Percentiles rank a stretch among this genome's conserved stretches.
These are phyloP conservation scores for Oryctes rhinoceros DNA, from an alignment of 1,140 invertebrate species.

Conservation along the genomic window DNA sequence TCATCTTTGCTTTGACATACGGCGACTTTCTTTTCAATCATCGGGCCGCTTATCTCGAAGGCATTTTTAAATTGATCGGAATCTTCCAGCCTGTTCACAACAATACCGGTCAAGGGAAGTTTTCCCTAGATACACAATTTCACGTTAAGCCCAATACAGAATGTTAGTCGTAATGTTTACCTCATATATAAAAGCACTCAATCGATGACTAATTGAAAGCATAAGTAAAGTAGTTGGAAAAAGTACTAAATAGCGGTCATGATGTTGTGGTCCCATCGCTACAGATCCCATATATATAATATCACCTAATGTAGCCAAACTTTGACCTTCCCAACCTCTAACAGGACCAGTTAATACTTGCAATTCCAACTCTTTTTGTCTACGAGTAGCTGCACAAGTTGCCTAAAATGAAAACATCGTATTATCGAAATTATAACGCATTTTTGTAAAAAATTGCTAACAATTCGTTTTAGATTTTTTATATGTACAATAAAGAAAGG, in stretches of 20 bases:
- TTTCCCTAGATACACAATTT: conserved; percentile 74
- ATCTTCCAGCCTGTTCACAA: conserved; percentile 79
- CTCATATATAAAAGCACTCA: conserved; percentile 96
- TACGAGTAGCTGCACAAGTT: conserved; percentile 81
- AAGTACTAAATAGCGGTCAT: conserved; percentile 91
- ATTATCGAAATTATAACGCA: too few relatives aligned
- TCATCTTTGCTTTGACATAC: conserved; percentile 86
- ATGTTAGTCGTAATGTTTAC: conserved; percentile 63
- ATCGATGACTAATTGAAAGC: conserved; percentile 86
- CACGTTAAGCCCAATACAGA: neutral
- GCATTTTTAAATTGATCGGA: conserved; percentile 84
- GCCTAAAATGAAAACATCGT: conserved; percentile 66
- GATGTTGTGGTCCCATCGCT: conserved; percentile 79
- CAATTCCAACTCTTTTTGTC: conserved; percentile 95
- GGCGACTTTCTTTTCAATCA: conserved; percentile 90
- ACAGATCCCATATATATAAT: conserved; percentile 88
- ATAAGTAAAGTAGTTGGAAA: conserved; percentile 90
- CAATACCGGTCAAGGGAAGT: conserved; percentile 85
- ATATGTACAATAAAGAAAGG: too few relatives aligned
- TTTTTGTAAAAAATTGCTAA: too few relatives aligned
- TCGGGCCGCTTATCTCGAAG: conserved; percentile 91
- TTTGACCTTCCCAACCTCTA: conserved; percentile 95
- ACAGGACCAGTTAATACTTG: conserved; percentile 93
- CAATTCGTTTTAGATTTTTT: too few relatives aligned
- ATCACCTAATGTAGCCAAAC: conserved; percentile 76